A percentile compares a stretch with the other conserved stretches of the same genome.
phyloP scores from a whole-genome alignment of 53 echinoderm and acorn worm genomes.

The Astropecten irregularis region DNA sequence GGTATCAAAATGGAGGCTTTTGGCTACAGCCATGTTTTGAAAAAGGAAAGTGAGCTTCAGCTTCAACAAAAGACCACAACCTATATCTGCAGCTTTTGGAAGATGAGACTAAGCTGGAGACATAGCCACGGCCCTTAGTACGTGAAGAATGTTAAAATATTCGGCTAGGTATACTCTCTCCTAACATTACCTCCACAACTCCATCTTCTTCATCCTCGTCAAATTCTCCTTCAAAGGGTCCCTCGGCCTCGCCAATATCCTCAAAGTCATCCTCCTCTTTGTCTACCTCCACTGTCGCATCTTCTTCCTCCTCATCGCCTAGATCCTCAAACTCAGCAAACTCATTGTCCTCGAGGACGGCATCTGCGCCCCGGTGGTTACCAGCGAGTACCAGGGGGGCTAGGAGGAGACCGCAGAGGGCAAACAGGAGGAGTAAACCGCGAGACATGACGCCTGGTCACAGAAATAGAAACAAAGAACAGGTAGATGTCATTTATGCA shows the following conservation, averaged over 20 bases:
- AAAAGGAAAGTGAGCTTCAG: too few relatives aligned
- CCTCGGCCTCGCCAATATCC: slow-evolving; percentile 62
- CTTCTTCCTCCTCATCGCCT: slow-evolving; percentile 93
- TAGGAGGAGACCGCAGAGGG: slow-evolving; percentile 2
- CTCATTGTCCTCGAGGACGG: slow-evolving; percentile 96
- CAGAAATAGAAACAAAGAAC: too few relatives aligned
- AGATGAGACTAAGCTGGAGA: too few relatives aligned
- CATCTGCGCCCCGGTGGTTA: slow-evolving; percentile 74
- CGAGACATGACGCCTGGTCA: too few relatives aligned
- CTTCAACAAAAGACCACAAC: too few relatives aligned
- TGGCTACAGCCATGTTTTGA: too few relatives aligned
- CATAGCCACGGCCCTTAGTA: too few relatives aligned
- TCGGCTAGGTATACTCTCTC: too few relatives aligned
- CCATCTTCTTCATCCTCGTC: slow-evolving; percentile 60
- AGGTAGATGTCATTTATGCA: too few relatives aligned
- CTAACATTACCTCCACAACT: slow-evolving; percentile 65
- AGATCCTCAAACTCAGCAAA: slow-evolving; percentile 99
- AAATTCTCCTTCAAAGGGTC: slow-evolving; percentile 56
- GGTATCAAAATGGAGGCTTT: too few relatives aligned
- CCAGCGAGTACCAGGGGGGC: slow-evolving; percentile 13
- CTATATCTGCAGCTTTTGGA: too few relatives aligned
- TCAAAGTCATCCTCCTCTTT: slow-evolving; percentile 72
- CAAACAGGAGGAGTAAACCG: slow-evolving; percentile 26
- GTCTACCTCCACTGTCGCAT: slow-evolving; percentile 74
- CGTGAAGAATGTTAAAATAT: too few relatives aligned